Base-by-base conservation (phyloP, 2,797 vertebrate genomes). In the Labeo calbasu region DNA sequence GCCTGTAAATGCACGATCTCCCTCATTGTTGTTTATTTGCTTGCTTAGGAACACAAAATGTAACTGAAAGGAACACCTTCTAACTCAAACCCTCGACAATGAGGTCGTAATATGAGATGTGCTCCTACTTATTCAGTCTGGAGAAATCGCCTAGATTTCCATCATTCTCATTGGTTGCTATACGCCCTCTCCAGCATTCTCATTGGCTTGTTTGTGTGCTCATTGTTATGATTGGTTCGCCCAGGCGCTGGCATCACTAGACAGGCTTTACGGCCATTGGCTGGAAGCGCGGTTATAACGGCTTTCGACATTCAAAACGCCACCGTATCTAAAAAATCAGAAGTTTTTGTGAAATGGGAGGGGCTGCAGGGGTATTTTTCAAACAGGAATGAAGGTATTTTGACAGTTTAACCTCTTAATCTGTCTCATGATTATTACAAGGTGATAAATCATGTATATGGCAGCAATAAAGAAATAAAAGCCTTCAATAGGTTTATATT, bases 1-100 rank as follows among this genome's bases (percentile, higher is more conserved):
- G 94, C 95, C 87, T 96, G 95, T 84, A 95, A 91, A 89, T 96
- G 95, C 80, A 96, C 95, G 72, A 96, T 95, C 87, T 96, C 95
- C 85, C 95, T 92, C 95, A 96, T 96, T 66, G 1, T 84, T 63
- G 53, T 15, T 79, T 55, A 5, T 53, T 32, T 81, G 25, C 2
- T n/a, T 13, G 63, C 7, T 75, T 25, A 19, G n/a, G 1, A 70
- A 66, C 63, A 81, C 80, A 46, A 4, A 75, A 21, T 0, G 5
- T 1, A 5, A 13, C 46, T 4, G 40, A 53, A 15, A 71, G 8
- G 12, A 50, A 5, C 4, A 5, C 7, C 3, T 25, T 59, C 13
- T 0, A n/a, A 23, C 15, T 12, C 43, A 63, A 48, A 9, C 14
- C 76, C n/a, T 65, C 51, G 11, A 75, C 79, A 87, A 86, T 85